Percentiles rank a stretch among this genome's conserved stretches.
Evolutionary conservation across 2,113 vertebrate genomes (phyloP).

Genomic region (Tympanuchus pallidicinctus): DNA sequence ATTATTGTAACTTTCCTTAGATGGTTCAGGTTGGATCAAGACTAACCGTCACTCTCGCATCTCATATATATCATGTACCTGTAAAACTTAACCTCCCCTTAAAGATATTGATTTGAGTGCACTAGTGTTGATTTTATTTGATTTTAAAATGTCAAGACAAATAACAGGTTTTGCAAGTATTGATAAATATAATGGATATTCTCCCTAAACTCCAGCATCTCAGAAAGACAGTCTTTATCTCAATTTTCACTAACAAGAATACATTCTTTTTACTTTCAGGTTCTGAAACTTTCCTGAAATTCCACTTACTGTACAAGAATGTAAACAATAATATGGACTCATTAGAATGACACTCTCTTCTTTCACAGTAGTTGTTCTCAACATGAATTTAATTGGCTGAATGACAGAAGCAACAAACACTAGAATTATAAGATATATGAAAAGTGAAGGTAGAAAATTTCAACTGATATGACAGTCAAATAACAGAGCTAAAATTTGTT

Average conservation of each 20-base stretch:
- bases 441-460: constrained; percentile 1
- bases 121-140: neutral
- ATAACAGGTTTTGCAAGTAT: constrained; percentile 1
- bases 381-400: constrained; percentile 55
- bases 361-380: neutral
- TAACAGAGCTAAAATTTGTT: neutral
- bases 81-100: neutral
- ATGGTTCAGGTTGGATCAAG: neutral
- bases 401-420: neutral
- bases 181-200: neutral
- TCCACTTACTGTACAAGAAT: neutral
- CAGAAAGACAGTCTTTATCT: neutral
- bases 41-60: neutral
- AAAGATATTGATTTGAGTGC: neutral
- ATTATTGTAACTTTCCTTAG: neutral
- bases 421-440: neutral
- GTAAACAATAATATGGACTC: constrained; percentile 61
- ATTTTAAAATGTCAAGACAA: constrained; percentile 2
- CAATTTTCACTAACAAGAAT: constrained; percentile 29
- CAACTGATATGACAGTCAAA: neutral
- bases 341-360: constrained; percentile 45
- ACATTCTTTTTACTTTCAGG: constrained; percentile 18
- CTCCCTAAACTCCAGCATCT: neutral
- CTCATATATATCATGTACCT: neutral
- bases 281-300: constrained; percentile 7